Conservation (phyloP, 2,113 vertebrate genomes). For the Xenopus borealis region DNA sequence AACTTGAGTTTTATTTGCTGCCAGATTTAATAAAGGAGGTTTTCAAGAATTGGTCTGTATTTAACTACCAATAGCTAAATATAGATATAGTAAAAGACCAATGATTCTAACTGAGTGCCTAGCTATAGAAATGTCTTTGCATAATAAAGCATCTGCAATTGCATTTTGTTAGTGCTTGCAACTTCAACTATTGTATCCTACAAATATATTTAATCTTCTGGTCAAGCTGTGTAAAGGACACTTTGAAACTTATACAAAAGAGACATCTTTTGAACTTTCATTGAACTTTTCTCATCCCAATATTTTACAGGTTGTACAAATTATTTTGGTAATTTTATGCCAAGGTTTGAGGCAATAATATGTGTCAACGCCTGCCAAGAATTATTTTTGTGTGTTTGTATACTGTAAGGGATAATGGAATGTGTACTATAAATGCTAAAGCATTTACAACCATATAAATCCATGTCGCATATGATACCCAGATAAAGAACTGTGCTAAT, state of each 20-base stretch:
- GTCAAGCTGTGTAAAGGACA: conserved; percentile 11
- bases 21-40: conserved; percentile 58
- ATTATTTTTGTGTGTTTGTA: too few species aligned
- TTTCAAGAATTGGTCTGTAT: conserved; percentile 59
- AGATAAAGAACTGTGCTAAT: too few species aligned
- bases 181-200: conserved; percentile 30
- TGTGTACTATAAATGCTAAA: too few species aligned
- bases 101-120: conserved; percentile 58
- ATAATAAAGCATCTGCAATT: conserved; percentile 63
- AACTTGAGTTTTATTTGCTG: conserved; percentile 60
- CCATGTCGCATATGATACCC: too few species aligned
- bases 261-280: neutral
- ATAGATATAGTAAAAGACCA: conserved; percentile 64
- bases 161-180: conserved; percentile 62
- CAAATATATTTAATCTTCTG: conserved; percentile 29
- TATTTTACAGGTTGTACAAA: too few species aligned
- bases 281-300: neutral
- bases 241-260: neutral
- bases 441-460: too few species aligned
- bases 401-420: too few species aligned
- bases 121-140: conserved; percentile 61
- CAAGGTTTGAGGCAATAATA: too few species aligned
- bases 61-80: conserved; percentile 61
- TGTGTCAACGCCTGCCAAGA: too few species aligned
- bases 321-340: too few species aligned